Base-by-base conservation (phyloP, 2,113 vertebrate species). In the Myodes glareolus region DNA sequence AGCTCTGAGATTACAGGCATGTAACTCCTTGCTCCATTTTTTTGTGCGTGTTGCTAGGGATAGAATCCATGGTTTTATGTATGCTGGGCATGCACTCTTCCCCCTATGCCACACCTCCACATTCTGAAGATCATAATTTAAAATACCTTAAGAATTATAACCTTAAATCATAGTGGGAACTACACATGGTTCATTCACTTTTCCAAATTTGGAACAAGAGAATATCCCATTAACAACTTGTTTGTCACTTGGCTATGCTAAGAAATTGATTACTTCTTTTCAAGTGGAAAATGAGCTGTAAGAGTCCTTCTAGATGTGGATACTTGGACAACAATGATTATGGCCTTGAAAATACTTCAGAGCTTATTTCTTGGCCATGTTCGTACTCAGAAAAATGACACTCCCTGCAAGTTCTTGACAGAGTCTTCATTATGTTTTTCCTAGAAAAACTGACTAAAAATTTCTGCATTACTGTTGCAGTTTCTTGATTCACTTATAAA, bases 311-410 rank as follows among this genome's bases (percentile, higher is more conserved):
- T 55, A 87, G 7, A 84, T 78, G 17, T 88, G 10, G 3, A 92
- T 76, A 21, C 86, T 95, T 94, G 92, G 19, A 86, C 90, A 95
- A 94, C 27, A 39, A 55, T 55, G 42, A 61, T 75, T 58, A 36
- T 23, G 29, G 7, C 73, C 81, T 94, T 42, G 65, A 27, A 63
- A 92, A 12, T 76, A 58, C 1, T 89, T 78, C 65, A 73, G 33
- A 92, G 23, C 16, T 72, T n/a, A 39, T 73, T 73, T 19, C n/a
- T 58, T 81, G 11, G 17, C 50, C 3, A 84, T 33, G 3, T 11
- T 76, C 7, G 94, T 75, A 81, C 13, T 89, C 36, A 76, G 73
- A 92, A 19, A 29, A 72, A 80, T 21, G 36, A 27, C n/a, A 82
- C 4, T 39, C 0, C 61, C 21, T 61, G 5, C 2, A 90, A 58